A percentile compares a stretch with the other conserved stretches of the same genome.
Evolutionary conservation across 2,797 vertebrate species (phyloP).

Genomic region (Rhinella marina): DNA sequence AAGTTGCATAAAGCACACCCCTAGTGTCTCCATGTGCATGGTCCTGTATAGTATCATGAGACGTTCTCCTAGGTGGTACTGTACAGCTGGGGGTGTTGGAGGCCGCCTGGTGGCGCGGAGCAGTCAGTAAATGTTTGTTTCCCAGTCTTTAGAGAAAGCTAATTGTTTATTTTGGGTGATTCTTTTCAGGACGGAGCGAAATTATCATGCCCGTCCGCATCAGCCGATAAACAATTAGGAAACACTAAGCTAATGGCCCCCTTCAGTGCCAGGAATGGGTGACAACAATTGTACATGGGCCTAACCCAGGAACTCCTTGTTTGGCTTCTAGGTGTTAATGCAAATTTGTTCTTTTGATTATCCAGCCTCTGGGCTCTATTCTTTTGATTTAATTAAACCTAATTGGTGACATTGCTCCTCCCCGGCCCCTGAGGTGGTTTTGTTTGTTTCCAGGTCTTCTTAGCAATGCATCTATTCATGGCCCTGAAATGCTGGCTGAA

Average conservation of each 20-base stretch:
- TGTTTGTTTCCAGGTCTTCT: slow-evolving; percentile 83
- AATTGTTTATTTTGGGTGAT: slow-evolving; percentile 77
- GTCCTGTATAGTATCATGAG: background rate
- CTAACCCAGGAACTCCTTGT: slow-evolving; percentile 76
- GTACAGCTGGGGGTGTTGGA: background rate
- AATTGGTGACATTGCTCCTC: slow-evolving; percentile 85
- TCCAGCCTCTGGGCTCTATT: slow-evolving; percentile 80
- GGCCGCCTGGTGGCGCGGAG: slow-evolving; percentile 36
- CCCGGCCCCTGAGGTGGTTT: slow-evolving; percentile 83
- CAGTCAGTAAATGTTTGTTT: slow-evolving; percentile 73
- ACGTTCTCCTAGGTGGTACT: background rate
- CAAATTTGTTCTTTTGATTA: slow-evolving; percentile 82
- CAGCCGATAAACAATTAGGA: slow-evolving; percentile 79
- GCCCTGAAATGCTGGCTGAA: slow-evolving; percentile 77
- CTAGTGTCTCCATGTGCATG: background rate
- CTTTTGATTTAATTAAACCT: slow-evolving; percentile 86
- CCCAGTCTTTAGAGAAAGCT: slow-evolving; percentile 71
- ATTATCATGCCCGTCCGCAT: slow-evolving; percentile 77
- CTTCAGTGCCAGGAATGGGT: slow-evolving; percentile 80
- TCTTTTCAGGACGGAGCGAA: slow-evolving; percentile 75
- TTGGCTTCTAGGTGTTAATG: slow-evolving; percentile 85
- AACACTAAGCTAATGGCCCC: slow-evolving; percentile 85
- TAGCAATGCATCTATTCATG: slow-evolving; percentile 82
- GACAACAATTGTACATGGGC: slow-evolving; percentile 77
- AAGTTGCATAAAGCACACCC: no score